Evolutionary conservation across 2,113 vertebrate species (phyloP).

Genomic region (Callionymus lyra): DNA sequence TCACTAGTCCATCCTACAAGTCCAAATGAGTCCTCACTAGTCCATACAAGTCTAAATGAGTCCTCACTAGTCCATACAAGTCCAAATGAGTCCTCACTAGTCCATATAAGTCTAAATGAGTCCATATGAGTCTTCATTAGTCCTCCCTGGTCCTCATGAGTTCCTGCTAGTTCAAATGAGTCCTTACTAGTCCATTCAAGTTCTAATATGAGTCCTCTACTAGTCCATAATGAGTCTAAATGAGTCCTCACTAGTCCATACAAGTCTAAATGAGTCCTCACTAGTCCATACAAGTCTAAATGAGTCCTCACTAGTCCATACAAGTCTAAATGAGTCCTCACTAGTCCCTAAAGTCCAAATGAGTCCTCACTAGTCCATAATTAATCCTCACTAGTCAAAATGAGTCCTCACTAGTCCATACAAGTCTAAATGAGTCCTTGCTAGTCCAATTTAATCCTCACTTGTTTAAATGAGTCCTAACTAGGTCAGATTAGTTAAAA

Average conservation of each 20-base stretch:
- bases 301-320: slow-evolving; percentile 44
- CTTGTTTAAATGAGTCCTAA: neutral
- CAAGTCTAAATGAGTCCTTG: too few relatives aligned
- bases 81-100: too few relatives aligned
- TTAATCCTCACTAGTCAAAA: too few relatives aligned
- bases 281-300: neutral
- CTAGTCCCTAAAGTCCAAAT: too few relatives aligned
- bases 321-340: neutral
- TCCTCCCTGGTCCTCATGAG: neutral
- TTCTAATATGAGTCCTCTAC: neutral
- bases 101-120: neutral
- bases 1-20: neutral
- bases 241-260: slow-evolving; percentile 44
- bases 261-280: neutral
- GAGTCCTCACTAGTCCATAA: slow-evolving; percentile 25
- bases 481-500: too few relatives aligned
- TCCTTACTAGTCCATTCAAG: neutral
- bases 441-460: slow-evolving; percentile 17
- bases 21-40: slow-evolving; percentile 46
- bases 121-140: neutral
- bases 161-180: too few relatives aligned
- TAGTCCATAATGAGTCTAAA: neutral
- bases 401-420: neutral
- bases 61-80: neutral
- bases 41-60: neutral